These are phyloP conservation scores for Heteractis magnifica DNA, from an alignment of 92 coral and sea anemone genomes.

Conservation along the genomic window DNA sequence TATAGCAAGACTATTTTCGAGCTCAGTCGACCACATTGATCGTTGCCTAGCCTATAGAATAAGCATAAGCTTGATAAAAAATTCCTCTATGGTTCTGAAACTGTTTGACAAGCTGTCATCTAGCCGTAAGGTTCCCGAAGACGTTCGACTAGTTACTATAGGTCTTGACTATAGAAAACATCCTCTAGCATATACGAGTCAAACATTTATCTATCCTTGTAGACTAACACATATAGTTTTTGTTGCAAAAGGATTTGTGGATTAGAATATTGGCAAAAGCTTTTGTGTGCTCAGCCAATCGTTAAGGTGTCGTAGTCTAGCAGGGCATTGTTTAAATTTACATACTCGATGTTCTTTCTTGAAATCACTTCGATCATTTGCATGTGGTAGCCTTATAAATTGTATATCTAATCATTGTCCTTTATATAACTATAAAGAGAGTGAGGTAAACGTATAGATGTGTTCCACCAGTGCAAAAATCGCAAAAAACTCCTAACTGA, in stretches of 20 bases:
- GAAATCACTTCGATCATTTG: background rate
- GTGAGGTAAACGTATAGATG: too few relatives aligned
- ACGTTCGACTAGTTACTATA: background rate
- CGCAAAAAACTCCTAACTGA: too few relatives aligned
- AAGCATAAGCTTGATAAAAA: background rate
- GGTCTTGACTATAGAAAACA: background rate
- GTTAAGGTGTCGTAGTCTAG: conserved; percentile 5
- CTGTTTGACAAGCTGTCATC: background rate
- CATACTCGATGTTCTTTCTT: conserved; percentile 6
- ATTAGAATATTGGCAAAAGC: conserved; percentile 25
- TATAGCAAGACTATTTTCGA: conserved; percentile 6
- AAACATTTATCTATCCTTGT: background rate
- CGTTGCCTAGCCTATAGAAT: conserved; percentile 26
- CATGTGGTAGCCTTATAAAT: background rate
- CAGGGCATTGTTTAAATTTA: conserved; percentile 25
- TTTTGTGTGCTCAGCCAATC: conserved; percentile 39
- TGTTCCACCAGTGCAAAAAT: too few relatives aligned
- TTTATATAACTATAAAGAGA: too few relatives aligned
- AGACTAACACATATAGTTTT: background rate
- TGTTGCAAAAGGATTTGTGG: conserved; percentile 11
- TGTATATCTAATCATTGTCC: too few relatives aligned
- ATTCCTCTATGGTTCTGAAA: conserved; percentile 9
- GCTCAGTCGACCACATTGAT: conserved; percentile 30
- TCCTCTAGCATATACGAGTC: background rate
- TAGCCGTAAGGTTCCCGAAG: background rate